Evolutionary conservation across 2,888 invertebrate genomes (phyloP), one percentile per base, ranked within the genome.

Genomic region (Orchestes rusci): DNA sequence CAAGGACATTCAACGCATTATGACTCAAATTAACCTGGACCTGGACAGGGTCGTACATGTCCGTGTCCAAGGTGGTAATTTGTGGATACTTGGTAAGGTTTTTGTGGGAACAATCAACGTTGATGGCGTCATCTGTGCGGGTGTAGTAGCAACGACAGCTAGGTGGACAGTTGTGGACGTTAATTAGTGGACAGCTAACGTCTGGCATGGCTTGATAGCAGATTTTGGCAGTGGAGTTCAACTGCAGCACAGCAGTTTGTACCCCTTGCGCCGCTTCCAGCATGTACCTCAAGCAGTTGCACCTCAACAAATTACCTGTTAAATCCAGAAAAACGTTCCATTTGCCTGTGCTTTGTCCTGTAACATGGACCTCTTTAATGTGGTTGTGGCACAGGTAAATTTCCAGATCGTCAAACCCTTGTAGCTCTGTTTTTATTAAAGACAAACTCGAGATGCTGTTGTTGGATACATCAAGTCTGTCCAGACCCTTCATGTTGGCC

Each of bases 321-420:
- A 43, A 35, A 18, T 48, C 37, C 16, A 48, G 10, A 19, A 20
- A 35, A 10, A 48, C 19, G 28, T 31, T 40, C 44, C 48, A 43
- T 10, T n/a, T 28, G 16, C 8, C 17, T 28, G 18, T 38, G 23
- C 12, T 4, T 16, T 10, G 16, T 17, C 12, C 5, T 12, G 16
- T 20, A 16, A 30, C 17, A 29, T 20, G 30, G n/a, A 44, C 13
- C 2, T 32, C 10, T 4, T 16, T 23, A 12, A 47, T 34, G 10
- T 19, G 5, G 16, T 47, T 47, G 19, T 39, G 4, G 5, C 35
- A 16, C 7, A 47, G 4, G 29, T 43, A 18, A 3, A 47, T 8
- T 16, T 18, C 27, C 5, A 43, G 16, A 16, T 39, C n/a, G n/a
- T n/a, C n/a, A n/a, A n/a, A n/a, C n/a, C n/a, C n/a, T n/a, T n/a